Evolutionary conservation across 2,113 vertebrate genomes (phyloP), one percentile per base, ranked within the genome.

Genomic region (Channa maculata): DNA sequence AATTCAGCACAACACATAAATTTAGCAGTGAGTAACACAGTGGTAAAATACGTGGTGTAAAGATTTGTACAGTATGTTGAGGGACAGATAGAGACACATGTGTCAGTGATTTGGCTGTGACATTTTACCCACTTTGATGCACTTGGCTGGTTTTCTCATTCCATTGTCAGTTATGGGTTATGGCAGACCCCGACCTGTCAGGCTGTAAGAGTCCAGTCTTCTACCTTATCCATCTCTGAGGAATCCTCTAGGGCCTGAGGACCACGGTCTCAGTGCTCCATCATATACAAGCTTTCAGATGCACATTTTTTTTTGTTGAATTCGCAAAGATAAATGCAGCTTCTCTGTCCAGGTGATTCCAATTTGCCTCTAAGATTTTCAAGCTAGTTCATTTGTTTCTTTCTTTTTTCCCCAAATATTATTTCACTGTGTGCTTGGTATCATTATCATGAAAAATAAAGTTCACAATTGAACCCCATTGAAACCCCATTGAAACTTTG

Each of bases 91-190:
- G 7, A 39, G 36, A 65, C 37, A 57, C 33, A 51, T 44, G 10
- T 66, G 46, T 71, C 65, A 61, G 9, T 3, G 43, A 45, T 69
- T 54, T 53, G 58, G 41, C 45, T 77, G 65, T 75, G 71, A 75
- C 70, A 75, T 68, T 71, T 52, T 36, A 57, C 43, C 52, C 6
- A 58, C 77, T 53, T 14, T 45, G 76, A 74, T 73, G 52, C 82
- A 80, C 66, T 68, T 55, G 70, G 73, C 41, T 82, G 80, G 55
- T 75, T 70, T 15, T 84, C 63, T 77, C 49, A 73, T 86, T 80
- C 78, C 37, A 59, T 77, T 49, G 72, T 53, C 65, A 69, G 65
- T 49, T 70, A 37, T n/a, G 52, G 68, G 68, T 81, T 67, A 71
- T 52, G 55, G 64, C 68, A 60, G 65, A 82, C 67, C 50, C 57